These are phyloP conservation scores for Leptodactylus fuscus DNA, from an alignment of 2,113 vertebrate species.

Conservation along the genomic window DNA sequence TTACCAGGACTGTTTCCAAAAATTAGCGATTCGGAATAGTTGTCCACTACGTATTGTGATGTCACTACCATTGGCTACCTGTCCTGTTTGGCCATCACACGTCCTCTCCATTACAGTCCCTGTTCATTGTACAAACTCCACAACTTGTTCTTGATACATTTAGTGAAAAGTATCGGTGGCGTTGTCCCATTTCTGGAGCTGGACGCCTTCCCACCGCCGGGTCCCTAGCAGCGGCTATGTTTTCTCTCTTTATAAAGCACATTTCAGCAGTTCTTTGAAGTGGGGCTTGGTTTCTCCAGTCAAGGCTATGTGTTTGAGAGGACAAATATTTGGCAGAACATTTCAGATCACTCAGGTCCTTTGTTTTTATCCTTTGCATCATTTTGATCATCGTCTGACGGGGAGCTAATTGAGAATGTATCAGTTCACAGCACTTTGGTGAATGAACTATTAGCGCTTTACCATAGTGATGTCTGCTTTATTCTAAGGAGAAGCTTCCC, in stretches of 20 bases:
- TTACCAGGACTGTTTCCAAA: too few relatives aligned
- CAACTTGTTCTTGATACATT: background rate
- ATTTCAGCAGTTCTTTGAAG: constrained; percentile 28
- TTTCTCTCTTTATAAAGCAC: constrained; percentile 3
- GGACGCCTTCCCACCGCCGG: background rate
- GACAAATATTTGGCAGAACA: constrained; percentile 45
- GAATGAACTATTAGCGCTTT: constrained; percentile 33
- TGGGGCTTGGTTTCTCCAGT: background rate
- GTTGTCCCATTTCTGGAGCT: background rate
- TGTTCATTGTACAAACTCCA: background rate
- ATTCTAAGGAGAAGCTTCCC: background rate
- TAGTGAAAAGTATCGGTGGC: background rate
- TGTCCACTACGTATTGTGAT: too few relatives aligned
- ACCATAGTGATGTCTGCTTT: constrained; percentile 20
- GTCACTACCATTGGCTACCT: too few relatives aligned
- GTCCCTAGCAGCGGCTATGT: background rate
- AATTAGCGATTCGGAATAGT: too few relatives aligned
- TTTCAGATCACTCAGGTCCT: constrained; percentile 40
- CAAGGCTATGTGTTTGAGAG: background rate
- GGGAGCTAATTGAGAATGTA: constrained; percentile 57
- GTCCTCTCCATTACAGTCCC: too few relatives aligned
- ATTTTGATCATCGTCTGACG: constrained; percentile 36
- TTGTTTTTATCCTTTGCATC: constrained; percentile 39
- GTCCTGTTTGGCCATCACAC: too few relatives aligned
- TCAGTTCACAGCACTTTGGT: constrained; percentile 28